Conservation (phyloP, 2,113 vertebrate species). For the Melozone crissalis region DNA sequence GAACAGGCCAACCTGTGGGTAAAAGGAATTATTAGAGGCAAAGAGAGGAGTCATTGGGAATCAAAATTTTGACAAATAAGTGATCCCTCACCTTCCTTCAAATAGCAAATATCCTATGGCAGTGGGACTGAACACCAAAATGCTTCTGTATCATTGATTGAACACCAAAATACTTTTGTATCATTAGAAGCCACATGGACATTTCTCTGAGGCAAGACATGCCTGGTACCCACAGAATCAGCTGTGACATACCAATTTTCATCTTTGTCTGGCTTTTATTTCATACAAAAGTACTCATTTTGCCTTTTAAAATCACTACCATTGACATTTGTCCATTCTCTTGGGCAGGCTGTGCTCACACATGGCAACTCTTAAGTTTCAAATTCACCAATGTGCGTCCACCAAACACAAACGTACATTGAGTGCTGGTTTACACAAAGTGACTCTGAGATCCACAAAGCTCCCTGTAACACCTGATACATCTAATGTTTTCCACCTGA, state of each 20-base stretch:
- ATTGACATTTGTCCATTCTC: neutral
- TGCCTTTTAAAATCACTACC: neutral
- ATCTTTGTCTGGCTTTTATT: neutral
- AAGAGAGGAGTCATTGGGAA: neutral
- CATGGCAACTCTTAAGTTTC: neutral
- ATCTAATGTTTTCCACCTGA: neutral
- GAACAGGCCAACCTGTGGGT: conserved; percentile 84
- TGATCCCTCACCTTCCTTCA: neutral
- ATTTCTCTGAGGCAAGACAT: neutral
- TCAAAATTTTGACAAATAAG: neutral
- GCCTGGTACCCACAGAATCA: neutral
- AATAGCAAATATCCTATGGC: neutral
- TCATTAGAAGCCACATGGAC: neutral
- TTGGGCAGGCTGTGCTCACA: neutral
- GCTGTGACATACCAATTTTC: neutral
- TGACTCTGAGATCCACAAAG: neutral
- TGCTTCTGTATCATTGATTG: neutral
- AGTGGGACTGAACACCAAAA: neutral
- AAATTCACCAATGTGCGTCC: fast-evolving
- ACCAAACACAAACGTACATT: neutral
- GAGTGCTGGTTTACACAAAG: neutral
- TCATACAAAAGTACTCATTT: neutral
- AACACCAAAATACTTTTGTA: neutral
- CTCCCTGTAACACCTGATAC: neutral
- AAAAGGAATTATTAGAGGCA: neutral